Base-by-base conservation (phyloP, 2,113 vertebrate genomes). In the Sinocyclocheilus grahami region DNA sequence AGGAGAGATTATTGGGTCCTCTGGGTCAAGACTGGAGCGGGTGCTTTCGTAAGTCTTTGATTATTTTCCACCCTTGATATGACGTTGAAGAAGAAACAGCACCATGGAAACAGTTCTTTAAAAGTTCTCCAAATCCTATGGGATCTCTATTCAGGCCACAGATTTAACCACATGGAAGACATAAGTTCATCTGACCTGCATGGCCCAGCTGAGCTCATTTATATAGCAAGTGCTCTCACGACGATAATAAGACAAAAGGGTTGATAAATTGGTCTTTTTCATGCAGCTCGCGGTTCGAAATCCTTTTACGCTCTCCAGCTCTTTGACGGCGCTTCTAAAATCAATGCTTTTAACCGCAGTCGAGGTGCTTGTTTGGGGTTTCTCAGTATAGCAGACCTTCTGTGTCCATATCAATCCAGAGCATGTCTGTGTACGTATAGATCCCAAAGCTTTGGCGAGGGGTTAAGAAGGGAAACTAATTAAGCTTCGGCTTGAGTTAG, bases 1-100 rank as follows among this genome's bases (percentile, higher is more conserved):
- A 12, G 95, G 95, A 88, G 95, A 96, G 91, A 95, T 96, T 90
- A 96, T 96, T 12, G 95, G 95, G 55, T 94, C 95, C 33, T 84
- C 92, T 13, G 95, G 94, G 74, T 93, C 95, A 76, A 92, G 94
- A 33, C 83, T 94, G 89, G 94, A 96, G 88, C 94, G 84, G 87
- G 92, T 88, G 53, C 92, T 96, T 53, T 96, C 95, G 95, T 96
- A 91, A 95, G 95, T 94, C 62, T 46, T 22, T 55, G 46, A 74
- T 83, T 81, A 78, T 88, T 74, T 37, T 62, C 77, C 42, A n/a
- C 20, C 74, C 63, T 63, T 27, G 48, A 42, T 71, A 62, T 62
- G 42, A 9, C n/a, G 46, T 30, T 67, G 42, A 67, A 67, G n/a
- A 82, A 69, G 24, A 82, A 53, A 69, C 22, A 60, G 30, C 24